Percentiles rank a stretch among this genome's conserved stretches.
Conservation (phyloP, 1,140 invertebrate species). For the Zaprionus capensis region DNA sequence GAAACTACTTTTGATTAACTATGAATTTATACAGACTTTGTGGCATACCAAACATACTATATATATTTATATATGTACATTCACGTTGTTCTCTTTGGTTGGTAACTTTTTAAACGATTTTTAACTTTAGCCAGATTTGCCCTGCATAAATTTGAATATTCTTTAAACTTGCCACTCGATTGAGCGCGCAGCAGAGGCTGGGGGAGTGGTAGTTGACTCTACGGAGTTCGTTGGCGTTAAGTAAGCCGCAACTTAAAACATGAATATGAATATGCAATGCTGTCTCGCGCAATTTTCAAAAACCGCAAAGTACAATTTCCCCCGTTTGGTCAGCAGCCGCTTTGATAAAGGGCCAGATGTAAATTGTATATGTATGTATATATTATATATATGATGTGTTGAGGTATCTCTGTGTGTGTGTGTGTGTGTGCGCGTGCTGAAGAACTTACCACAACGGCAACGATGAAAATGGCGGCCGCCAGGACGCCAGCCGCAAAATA, state of each 20-base stretch:
- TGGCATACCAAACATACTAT: background rate
- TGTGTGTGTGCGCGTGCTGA: slow-evolving; percentile 11
- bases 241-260: slow-evolving; percentile 46
- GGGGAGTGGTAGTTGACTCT: too few relatives aligned
- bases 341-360: slow-evolving; percentile 17
- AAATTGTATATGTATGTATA: slow-evolving; percentile 19
- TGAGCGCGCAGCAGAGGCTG: slow-evolving; percentile 26
- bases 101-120: slow-evolving; percentile 12
- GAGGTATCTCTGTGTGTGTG: slow-evolving; percentile 29
- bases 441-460: slow-evolving; percentile 88
- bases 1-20: slow-evolving; percentile 11
- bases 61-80: background rate
- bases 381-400: background rate
- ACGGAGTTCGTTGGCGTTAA: slow-evolving; percentile 31
- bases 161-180: slow-evolving; percentile 49
- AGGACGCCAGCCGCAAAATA: slow-evolving; percentile 90
- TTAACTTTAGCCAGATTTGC: slow-evolving; percentile 16
- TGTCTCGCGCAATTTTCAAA: slow-evolving; percentile 51
- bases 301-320: slow-evolving; percentile 74
- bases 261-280: slow-evolving; percentile 76
- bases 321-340: slow-evolving; percentile 39
- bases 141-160: slow-evolving; percentile 63
- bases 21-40: background rate
- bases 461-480: slow-evolving; percentile 88
- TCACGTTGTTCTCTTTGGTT: background rate